Evolutionary conservation across 2,888 invertebrate species (phyloP).

Genomic region (Pomacea canaliculata): DNA sequence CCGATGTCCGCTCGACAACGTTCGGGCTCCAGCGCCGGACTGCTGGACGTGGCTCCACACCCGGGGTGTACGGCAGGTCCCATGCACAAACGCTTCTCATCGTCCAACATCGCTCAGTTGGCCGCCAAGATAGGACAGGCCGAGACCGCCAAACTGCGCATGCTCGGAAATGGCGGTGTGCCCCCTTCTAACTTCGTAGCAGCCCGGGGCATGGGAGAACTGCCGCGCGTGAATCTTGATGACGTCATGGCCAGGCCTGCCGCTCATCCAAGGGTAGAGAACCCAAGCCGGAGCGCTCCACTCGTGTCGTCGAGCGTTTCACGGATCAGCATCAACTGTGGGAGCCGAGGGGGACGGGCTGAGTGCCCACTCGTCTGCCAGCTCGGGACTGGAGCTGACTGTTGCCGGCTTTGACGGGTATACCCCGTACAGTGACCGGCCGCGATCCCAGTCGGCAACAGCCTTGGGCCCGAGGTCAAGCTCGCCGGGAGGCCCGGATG

Average conservation of each 20-base stretch:
- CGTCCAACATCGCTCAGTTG: constrained; percentile 11
- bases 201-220: background rate
- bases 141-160: constrained; percentile 14
- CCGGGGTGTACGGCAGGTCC: no score
- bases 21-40: constrained; percentile 20
- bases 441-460: background rate
- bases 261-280: background rate
- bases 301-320: no score
- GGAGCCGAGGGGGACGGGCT: background rate
- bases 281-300: no score
- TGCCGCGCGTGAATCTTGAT: background rate
- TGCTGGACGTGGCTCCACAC: constrained; percentile 2
- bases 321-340: no score
- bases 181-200: background rate
- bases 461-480: background rate
- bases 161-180: background rate
- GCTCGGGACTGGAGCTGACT: constrained; percentile 1
- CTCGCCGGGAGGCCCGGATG: background rate
- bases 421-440: background rate
- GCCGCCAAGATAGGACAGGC: constrained; percentile 17
- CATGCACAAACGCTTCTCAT: background rate
- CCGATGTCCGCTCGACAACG: background rate
- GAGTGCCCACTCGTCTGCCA: background rate
- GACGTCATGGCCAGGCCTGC: background rate
- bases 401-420: background rate